phyloP scores from a whole-genome alignment of 2,797 vertebrate genomes.

The Clamator glandarius region DNA sequence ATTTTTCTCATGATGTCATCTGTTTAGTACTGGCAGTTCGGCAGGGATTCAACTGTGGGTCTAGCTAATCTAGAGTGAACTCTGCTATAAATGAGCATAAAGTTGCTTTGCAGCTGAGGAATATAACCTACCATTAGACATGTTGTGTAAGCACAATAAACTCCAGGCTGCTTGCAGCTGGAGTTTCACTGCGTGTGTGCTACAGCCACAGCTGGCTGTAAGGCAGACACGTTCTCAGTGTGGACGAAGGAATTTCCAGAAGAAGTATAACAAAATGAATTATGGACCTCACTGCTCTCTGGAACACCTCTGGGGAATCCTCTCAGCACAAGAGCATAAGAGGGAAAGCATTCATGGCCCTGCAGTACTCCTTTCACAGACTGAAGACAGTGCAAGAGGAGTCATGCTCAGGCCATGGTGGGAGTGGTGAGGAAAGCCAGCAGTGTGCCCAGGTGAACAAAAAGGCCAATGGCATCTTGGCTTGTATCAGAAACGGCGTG shows the following conservation, averaged over 20 bases:
- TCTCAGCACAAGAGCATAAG: neutral
- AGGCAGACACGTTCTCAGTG: neutral
- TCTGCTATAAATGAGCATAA: neutral
- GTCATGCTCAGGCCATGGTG: neutral
- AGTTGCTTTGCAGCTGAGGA: neutral
- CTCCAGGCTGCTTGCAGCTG: neutral
- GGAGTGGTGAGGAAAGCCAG: neutral
- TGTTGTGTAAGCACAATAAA: neutral
- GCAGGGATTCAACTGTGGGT: neutral
- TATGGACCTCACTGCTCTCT: neutral
- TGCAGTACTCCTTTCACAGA: neutral
- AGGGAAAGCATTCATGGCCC: neutral
- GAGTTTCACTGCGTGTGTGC: fast-evolving
- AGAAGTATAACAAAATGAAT: neutral
- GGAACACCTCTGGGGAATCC: neutral
- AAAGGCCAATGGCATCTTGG: too few species aligned
- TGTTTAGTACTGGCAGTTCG: neutral
- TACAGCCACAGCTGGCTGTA: neutral
- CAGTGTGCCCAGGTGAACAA: too few species aligned
- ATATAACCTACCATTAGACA: neutral
- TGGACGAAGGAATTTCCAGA: neutral
- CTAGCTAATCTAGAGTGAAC: neutral
- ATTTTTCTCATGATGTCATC: neutral
- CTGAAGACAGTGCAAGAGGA: fast-evolving
- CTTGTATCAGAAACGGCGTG: too few species aligned